Evolutionary conservation across 2,113 vertebrate genomes (phyloP), one percentile per base, ranked within the genome.

Genomic region (Mohoua ochrocephala): DNA sequence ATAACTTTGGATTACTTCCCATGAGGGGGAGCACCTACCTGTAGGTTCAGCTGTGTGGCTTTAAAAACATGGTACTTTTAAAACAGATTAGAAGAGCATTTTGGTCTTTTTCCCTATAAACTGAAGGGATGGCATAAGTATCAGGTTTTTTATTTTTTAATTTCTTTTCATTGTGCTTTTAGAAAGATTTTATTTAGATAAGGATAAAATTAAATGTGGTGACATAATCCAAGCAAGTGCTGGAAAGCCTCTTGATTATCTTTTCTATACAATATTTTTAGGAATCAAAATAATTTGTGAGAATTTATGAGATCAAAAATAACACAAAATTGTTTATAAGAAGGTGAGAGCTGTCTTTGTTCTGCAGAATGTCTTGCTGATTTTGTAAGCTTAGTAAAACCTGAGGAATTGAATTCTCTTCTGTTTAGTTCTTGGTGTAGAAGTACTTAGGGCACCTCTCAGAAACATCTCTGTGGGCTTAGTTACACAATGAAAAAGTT

Each of bases 101-200:
- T 56, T 44, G 30, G 8, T 44, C 24, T 49, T 82, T 65, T 49
- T 30, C 54, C 20, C 11, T n/a, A 5, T 23, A 39, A 81, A 26
- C 14, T 33, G 27, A 90, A 73, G 41, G 33, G 20, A 70, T 42
- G 21, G 17, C 7, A 7, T 23, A 27, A 59, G 7, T 52, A 39
- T 60, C n/a, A 28, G 6, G 0, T 1, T 28, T 73, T 52, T 13
- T n/a, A 1, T 20, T 31, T 28, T 35, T 31, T 4, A 8, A 45
- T 39, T 44, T 71, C 5, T 69, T 80, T 41, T 73, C 24, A 12
- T 33, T 78, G 5, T 60, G 3, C 2, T 37, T 75, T 78, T 67
- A 79, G 42, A 69, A 39, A 4, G 17, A 19, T 61, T 69, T 76
- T 77, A 20, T 49, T 84, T 92, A 49, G 17, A 30, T 41, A 61